Evolutionary conservation across 2,888 invertebrate species (phyloP), one percentile per base, ranked within the genome.

Genomic region (Zaprionus lineosus): DNA sequence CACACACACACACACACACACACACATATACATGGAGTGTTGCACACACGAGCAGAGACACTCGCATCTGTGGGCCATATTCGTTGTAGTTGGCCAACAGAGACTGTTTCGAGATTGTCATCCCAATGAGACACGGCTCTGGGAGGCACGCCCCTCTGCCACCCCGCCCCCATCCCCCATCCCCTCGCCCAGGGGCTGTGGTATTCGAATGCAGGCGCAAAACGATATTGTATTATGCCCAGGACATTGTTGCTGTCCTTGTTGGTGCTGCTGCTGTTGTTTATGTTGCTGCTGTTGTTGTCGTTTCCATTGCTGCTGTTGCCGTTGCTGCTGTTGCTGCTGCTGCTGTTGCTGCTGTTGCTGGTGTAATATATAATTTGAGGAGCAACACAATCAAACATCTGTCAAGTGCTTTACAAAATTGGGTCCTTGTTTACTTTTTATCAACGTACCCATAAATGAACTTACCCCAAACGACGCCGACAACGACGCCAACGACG

Each of bases 41-140:
- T n/a, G n/a, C 7, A 26, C 21, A 11, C 9, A 14, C 15, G 11
- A 5, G 33, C 34, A 16, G 11, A 16, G 11, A 9, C 18, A 39
- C 24, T 24, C 18, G 34, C 41, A 37, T 26, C 43, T 12, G 37
- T 12, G 41, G 44, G 16, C 68, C 61, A 74, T 78, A 74, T 77
- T 74, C 61, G 50, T 74, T 74, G 76, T 75, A 74, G 76, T 72
- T 75, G 72, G 61, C 71, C 70, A 55, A 56, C 73, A 59, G 64
- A 62, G 64, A 71, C 74, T 56, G 61, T 59, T 78, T 46, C 41
- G 61, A 75, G 76, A 75, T 75, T 75, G 79, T 41, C 75, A 71
- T 68, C 62, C 75, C 75, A 68, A 39, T 36, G 79, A 58, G 75
- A 79, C 56, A 8, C 11, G 12, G 33, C 31, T 15, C 24, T n/a